phyloP scores from a whole-genome alignment of 2,113 vertebrate species.

The Gopherus flavomarginatus region DNA sequence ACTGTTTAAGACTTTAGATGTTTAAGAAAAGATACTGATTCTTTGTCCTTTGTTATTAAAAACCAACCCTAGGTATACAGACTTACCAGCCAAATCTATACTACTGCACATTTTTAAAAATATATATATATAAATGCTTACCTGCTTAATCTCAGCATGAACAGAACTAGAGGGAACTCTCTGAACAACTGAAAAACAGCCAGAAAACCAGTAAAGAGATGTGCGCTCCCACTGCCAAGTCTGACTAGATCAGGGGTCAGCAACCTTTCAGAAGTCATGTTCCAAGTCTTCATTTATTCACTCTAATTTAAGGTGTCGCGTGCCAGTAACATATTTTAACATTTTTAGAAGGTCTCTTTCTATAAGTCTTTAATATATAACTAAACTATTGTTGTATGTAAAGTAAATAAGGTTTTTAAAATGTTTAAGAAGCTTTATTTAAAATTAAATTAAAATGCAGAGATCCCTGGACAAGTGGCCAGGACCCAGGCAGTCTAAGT shows the following conservation, averaged over 20 bases:
- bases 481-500: too few relatives aligned
- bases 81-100: not conserved
- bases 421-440: too few relatives aligned
- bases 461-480: too few relatives aligned
- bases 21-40: not conserved
- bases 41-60: conserved; percentile 7
- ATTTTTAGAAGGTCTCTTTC: too few relatives aligned
- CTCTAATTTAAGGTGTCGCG: too few relatives aligned
- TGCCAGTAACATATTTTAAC: too few relatives aligned
- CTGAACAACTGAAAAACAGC: not conserved
- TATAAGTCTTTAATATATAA: too few relatives aligned
- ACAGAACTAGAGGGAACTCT: not conserved
- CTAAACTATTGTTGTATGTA: too few relatives aligned
- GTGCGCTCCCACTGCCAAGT: conserved; percentile 10
- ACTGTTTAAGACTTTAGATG: not conserved
- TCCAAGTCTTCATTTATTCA: too few relatives aligned
- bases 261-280: too few relatives aligned
- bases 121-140: not conserved
- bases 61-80: not conserved
- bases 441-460: too few relatives aligned
- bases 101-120: not conserved
- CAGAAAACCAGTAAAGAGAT: not conserved
- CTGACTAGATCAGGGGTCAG: not conserved
- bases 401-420: too few relatives aligned
- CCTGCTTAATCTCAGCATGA: not conserved